Evolutionary conservation across 2,113 vertebrate species (phyloP).

Genomic region (Sinocyclocheilus maitianheensis): DNA sequence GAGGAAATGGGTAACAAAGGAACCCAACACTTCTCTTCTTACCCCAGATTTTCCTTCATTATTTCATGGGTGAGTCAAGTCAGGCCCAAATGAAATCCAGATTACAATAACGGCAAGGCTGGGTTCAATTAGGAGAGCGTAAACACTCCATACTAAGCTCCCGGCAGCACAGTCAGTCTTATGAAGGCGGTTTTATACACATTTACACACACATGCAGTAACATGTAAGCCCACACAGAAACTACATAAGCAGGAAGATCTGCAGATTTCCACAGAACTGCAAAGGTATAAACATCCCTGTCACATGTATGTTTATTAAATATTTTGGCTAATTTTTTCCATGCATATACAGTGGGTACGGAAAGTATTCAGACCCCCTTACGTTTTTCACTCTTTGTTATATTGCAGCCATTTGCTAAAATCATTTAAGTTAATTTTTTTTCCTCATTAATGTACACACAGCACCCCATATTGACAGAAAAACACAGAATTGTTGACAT

Average conservation of each 20-base stretch:
- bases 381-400: too few relatives aligned
- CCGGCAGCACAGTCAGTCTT: slow-evolving; percentile 41
- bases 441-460: too few relatives aligned
- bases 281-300: background rate
- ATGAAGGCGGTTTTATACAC: slow-evolving; percentile 47
- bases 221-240: background rate
- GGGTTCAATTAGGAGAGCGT: slow-evolving; percentile 66
- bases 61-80: slow-evolving; percentile 57
- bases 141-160: slow-evolving; percentile 61
- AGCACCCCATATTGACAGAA: too few relatives aligned
- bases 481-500: too few relatives aligned
- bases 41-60: slow-evolving; percentile 48
- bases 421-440: too few relatives aligned
- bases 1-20: slow-evolving; percentile 60
- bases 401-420: too few relatives aligned
- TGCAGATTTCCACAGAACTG: background rate
- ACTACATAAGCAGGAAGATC: background rate
- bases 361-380: too few relatives aligned
- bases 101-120: slow-evolving; percentile 69
- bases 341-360: too few relatives aligned
- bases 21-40: slow-evolving; percentile 37
- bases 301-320: background rate
- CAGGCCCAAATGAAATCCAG: slow-evolving; percentile 67
- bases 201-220: slow-evolving; percentile 47
- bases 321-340: background rate